Conservation (phyloP, 2,888 invertebrate species). For the Drosophila phalerata region DNA sequence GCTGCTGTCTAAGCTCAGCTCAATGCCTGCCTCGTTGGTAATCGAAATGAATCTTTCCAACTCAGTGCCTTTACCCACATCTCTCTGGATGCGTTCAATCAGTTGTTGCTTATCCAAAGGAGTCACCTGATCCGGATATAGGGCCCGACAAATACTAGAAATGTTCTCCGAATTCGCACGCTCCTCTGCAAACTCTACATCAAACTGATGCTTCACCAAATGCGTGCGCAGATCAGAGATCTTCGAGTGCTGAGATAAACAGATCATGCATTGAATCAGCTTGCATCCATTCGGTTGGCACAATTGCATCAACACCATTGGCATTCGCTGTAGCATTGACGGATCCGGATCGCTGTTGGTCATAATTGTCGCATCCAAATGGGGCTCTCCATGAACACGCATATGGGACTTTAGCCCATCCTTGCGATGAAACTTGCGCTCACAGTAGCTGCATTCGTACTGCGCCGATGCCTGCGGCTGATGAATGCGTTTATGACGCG, state of each 20-base stretch:
- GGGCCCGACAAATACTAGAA: constrained; percentile 54
- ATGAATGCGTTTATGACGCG: constrained; percentile 89
- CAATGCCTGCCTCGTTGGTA: constrained; percentile 83
- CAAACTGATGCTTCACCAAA: constrained; percentile 71
- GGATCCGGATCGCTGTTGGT: background rate
- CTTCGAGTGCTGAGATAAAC: constrained; percentile 80
- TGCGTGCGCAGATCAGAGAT: constrained; percentile 82
- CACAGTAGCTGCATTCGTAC: constrained; percentile 87
- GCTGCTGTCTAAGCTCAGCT: constrained; percentile 81
- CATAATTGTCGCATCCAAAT: background rate
- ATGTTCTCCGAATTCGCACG: constrained; percentile 44
- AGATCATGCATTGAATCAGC: constrained; percentile 84
- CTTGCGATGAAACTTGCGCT: constrained; percentile 87
- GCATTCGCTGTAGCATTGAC: background rate
- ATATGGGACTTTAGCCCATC: constrained; percentile 88
- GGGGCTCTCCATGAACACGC: constrained; percentile 86
- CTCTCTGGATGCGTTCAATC: constrained; percentile 65
- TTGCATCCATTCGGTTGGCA: constrained; percentile 83
- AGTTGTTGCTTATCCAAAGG: constrained; percentile 52
- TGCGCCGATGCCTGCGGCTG: constrained; percentile 85
- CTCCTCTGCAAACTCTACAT: constrained; percentile 51
- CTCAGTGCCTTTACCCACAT: constrained; percentile 55
- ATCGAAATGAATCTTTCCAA: constrained; percentile 83
- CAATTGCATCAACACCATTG: constrained; percentile 58
- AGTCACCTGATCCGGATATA: constrained; percentile 74